Conservation (phyloP, 1,140 invertebrate genomes). For the Drosophila obscura region DNA sequence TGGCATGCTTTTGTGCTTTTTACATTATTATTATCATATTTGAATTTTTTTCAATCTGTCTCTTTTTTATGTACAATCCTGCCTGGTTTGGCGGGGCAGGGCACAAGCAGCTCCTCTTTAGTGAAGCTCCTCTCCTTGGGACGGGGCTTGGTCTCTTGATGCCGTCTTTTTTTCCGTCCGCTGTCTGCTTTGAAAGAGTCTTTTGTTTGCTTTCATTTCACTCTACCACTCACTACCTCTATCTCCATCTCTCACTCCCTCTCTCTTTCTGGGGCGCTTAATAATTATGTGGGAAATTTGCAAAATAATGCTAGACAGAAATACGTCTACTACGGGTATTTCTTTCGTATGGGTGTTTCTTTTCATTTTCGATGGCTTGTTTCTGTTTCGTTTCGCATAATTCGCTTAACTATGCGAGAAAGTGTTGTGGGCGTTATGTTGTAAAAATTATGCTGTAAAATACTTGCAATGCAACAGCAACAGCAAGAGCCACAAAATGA, state of each 20-base stretch:
- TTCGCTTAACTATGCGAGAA: conserved; percentile 73
- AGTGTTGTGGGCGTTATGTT: conserved; percentile 73
- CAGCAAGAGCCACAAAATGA: conserved; percentile 30
- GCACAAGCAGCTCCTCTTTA: not conserved
- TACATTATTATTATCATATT: conserved; percentile 81
- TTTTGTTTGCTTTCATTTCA: conserved; percentile 55
- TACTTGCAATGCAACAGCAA: conserved; percentile 11
- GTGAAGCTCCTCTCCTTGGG: too few relatives aligned
- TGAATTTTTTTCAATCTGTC: conserved; percentile 48
- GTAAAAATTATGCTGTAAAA: conserved; percentile 50
- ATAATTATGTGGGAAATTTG: conserved; percentile 79
- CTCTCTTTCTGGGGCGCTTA: conserved; percentile 47
- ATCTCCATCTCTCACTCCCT: conserved; percentile 2
- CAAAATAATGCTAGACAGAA: conserved; percentile 78
- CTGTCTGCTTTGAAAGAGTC: not conserved
- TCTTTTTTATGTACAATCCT: conserved; percentile 45
- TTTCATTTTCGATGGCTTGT: conserved; percentile 38
- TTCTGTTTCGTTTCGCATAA: conserved; percentile 28
- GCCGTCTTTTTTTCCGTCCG: not conserved
- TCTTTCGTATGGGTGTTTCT: conserved; percentile 21
- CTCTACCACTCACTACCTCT: conserved; percentile 16
- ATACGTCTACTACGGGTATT: conserved; percentile 34
- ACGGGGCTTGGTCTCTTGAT: conserved; percentile 17
- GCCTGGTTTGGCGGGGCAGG: conserved; percentile 7
- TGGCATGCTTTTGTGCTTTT: conserved; percentile 61